Evolutionary conservation across 1,140 invertebrate species (phyloP).

Genomic region (Pectinophora gossypiella): DNA sequence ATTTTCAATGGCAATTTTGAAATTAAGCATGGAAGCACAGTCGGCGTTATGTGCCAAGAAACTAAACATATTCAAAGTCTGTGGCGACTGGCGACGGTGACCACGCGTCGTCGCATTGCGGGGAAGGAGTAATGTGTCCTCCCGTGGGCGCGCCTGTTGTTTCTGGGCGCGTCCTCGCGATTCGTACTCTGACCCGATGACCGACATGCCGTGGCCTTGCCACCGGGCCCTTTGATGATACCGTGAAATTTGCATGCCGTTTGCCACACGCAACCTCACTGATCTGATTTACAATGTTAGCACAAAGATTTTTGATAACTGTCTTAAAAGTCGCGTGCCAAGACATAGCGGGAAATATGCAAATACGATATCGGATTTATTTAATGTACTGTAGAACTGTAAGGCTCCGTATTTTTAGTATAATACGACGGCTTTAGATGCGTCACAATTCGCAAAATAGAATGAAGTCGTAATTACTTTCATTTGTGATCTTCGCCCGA

Average conservation of each 20-base stretch:
- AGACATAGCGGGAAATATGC: too few species aligned
- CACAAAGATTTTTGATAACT: not conserved
- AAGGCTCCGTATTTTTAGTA: too few species aligned
- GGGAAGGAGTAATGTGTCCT: constrained; percentile 58
- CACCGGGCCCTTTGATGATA: constrained; percentile 30
- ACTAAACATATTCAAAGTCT: too few species aligned
- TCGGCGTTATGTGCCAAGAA: too few species aligned
- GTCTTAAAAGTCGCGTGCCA: too few species aligned
- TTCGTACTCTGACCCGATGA: constrained; percentile 50
- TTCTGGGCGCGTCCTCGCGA: constrained; percentile 52
- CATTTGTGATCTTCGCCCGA: not conserved
- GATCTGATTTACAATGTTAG: not conserved
- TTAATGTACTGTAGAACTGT: too few species aligned
- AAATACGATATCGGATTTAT: too few species aligned
- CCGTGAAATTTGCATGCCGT: constrained; percentile 38
- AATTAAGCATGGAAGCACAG: too few species aligned
- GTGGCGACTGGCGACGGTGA: too few species aligned
- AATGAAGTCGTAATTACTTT: not conserved
- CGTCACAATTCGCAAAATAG: not conserved
- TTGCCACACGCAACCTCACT: constrained; percentile 24
- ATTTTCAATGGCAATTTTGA: too few species aligned
- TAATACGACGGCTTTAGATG: too few species aligned
- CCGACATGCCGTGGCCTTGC: constrained; percentile 51
- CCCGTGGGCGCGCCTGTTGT: constrained; percentile 43
- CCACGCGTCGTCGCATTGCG: constrained; percentile 57